These are phyloP conservation scores for Antheraea mylitta DNA, from an alignment of 1,140 invertebrate genomes.

Conservation along the genomic window DNA sequence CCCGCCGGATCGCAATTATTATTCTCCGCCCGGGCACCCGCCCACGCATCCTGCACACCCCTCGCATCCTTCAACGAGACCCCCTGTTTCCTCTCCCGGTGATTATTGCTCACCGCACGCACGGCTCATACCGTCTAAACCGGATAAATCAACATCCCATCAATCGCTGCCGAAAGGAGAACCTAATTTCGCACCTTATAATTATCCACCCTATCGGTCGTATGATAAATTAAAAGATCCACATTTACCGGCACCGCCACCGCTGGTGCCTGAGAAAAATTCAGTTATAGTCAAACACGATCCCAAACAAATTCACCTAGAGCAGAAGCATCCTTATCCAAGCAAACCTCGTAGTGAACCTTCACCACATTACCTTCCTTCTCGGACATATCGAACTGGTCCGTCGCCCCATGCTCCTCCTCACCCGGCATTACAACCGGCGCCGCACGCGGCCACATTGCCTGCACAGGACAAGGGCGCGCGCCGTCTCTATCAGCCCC, in stretches of 20 bases:
- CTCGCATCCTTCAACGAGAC: conserved; percentile 65
- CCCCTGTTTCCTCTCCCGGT: conserved; percentile 63
- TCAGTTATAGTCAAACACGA: conserved; percentile 90
- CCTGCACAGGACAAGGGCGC: conserved; percentile 81
- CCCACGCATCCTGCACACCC: conserved; percentile 34
- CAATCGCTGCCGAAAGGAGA: conserved; percentile 84
- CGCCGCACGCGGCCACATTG: conserved; percentile 76
- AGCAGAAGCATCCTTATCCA: conserved; percentile 82
- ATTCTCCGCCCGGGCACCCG: conserved; percentile 40
- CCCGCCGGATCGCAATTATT: conserved; percentile 55
- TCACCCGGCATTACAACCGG: conserved; percentile 76
- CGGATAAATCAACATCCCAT: conserved; percentile 80
- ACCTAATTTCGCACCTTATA: conserved; percentile 85
- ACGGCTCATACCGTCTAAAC: conserved; percentile 61
- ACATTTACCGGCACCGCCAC: conserved; percentile 80
- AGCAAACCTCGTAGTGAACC: conserved; percentile 81
- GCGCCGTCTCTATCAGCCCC: conserved; percentile 86
- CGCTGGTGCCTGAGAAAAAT: conserved; percentile 84
- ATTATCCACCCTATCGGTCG: conserved; percentile 69
- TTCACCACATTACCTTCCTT: conserved; percentile 81
- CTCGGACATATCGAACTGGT: conserved; percentile 81
- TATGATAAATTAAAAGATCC: conserved; percentile 78
- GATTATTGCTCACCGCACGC: conserved; percentile 46
- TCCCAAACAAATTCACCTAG: conserved; percentile 80
- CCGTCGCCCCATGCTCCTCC: conserved; percentile 76